Base-by-base conservation (phyloP, 2,888 invertebrate genomes). In the Tanypteryx hageni region DNA sequence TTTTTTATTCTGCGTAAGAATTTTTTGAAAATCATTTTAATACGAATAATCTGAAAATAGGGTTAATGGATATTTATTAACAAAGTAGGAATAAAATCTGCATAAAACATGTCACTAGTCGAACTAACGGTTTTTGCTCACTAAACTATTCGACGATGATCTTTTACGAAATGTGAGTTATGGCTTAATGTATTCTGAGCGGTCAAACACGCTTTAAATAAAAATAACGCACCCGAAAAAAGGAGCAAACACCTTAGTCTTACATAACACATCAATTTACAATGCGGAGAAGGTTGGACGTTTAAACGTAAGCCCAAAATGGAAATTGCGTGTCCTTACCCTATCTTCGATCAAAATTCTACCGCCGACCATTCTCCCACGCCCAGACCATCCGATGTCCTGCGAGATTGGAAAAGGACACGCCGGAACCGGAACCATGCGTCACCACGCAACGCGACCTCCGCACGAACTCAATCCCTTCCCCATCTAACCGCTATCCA, bases 311-410 rank as follows among this genome's bases (percentile, higher is more conserved):
- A 64, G 31, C 89, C 89, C 89, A 31, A 16, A 31, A 64, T 44
- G 61, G 64, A 89, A 89, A 89, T 89, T 89, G 89, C 89, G 89
- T 89, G 89, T 89, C 89, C 64, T 16, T 16, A 64, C 64, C 64
- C 64, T 89, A 89, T 89, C 89, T 68, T 59, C 89, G 89, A 89
- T 89, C 89, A 56, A 89, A 89, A 89, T 61, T 83, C 83, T 31
- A 56, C 83, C 8, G n/a, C 16, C 83, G 57, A 44, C 8, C 44
- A 76, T 76, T 22, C 64, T 16, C 64, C 76, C 76, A 44, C 64
- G 64, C 64, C 76, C 76, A 44, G 44, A 13, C 76, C 89, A 44
- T 44, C 89, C 89, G 89, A 89, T 89, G 89, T 64, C 64, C 89
- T 89, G 64, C 61, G 64, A 89, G 89, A 89, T 86, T 89, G 89